phyloP scores from a whole-genome alignment of 2,797 vertebrate genomes.

The Pangasius sanitwongsei region DNA sequence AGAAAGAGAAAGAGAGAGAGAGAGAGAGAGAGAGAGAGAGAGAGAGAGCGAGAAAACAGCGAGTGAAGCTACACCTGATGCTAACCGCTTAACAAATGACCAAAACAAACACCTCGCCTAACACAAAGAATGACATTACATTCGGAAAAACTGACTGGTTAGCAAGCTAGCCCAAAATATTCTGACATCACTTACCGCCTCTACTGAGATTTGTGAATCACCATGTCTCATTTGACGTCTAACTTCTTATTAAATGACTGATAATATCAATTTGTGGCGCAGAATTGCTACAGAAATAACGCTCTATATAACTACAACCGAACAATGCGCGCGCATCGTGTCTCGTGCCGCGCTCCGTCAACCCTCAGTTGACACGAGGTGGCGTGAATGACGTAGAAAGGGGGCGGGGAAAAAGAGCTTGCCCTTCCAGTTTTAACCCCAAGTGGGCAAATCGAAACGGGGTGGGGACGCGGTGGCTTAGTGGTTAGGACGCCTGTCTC shows the following conservation, averaged over 20 bases:
- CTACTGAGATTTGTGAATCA: constrained; percentile 8
- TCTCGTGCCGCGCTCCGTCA: constrained; percentile 48
- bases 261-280: too few relatives aligned
- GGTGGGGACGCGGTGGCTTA: too few relatives aligned
- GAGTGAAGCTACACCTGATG: background rate
- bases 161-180: constrained; percentile 20
- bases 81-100: background rate
- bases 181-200: constrained; percentile 48
- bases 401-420: constrained; percentile 9
- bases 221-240: background rate
- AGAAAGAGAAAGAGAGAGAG: background rate
- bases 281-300: background rate
- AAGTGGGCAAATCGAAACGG: background rate
- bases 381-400: constrained; percentile 67
- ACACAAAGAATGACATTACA: background rate
- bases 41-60: background rate
- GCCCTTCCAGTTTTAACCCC: constrained; percentile 1
- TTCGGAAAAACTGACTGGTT: background rate
- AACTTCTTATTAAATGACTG: background rate
- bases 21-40: background rate
- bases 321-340: constrained; percentile 11
- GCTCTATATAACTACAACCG: background rate
- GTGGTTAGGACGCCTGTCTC: too few relatives aligned
- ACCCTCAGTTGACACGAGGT: constrained; percentile 64
- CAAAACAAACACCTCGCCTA: background rate